Evolutionary conservation across 2,797 vertebrate species (phyloP).

Genomic region (Perdix hodgsoniae): DNA sequence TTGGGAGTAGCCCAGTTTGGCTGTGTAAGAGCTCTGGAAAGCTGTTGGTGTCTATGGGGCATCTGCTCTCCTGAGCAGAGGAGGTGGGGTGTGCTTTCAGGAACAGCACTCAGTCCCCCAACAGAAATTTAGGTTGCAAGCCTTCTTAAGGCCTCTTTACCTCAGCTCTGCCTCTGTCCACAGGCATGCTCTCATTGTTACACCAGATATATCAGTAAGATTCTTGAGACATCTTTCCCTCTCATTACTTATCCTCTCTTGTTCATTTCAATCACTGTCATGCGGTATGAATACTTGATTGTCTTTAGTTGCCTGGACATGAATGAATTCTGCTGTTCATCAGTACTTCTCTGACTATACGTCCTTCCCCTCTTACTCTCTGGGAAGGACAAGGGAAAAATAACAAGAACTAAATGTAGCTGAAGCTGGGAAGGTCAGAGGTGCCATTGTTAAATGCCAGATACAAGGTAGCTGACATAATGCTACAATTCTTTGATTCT

Average conservation of each 20-base stretch:
- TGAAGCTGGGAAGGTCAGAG: background rate
- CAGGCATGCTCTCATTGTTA: background rate
- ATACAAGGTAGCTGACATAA: background rate
- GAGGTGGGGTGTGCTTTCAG: accelerated
- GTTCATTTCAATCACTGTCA: background rate
- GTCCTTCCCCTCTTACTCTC: background rate
- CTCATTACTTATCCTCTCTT: background rate
- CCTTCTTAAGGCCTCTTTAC: background rate
- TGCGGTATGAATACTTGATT: background rate
- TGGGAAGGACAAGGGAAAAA: background rate
- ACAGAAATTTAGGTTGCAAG: background rate
- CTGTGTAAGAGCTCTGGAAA: background rate
- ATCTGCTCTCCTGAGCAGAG: background rate
- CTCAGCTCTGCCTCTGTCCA: background rate
- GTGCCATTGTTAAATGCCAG: background rate
- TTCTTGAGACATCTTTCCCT: background rate
- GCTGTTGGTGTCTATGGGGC: background rate
- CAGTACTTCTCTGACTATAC: background rate
- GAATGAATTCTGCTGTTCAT: slow-evolving; percentile 15
- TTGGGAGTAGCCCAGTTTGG: background rate
- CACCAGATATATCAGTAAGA: background rate
- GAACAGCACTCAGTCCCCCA: background rate
- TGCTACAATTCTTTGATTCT: background rate
- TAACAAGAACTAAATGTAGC: background rate
- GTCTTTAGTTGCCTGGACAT: background rate